Evolutionary conservation across 92 coral and sea anemone genomes (phyloP).

Genomic region (Pocillopora grandis): DNA sequence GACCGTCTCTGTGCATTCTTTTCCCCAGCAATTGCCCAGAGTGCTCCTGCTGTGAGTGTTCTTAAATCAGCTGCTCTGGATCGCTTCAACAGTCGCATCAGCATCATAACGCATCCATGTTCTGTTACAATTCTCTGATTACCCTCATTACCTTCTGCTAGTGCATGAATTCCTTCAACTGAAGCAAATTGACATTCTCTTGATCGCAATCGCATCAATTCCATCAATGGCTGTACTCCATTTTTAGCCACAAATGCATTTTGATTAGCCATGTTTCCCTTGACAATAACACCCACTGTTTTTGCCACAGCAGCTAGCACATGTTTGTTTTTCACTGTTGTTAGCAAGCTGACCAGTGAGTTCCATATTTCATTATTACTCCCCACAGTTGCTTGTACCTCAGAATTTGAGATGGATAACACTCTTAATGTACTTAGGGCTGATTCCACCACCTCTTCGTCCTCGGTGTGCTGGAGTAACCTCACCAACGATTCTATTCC

Average conservation of each 20-base stretch:
- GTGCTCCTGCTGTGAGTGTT: slow-evolving; percentile 83
- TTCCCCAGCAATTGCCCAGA: slow-evolving; percentile 98
- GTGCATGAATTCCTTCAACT: slow-evolving; percentile 80
- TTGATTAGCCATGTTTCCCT: slow-evolving; percentile 82
- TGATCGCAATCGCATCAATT: slow-evolving; percentile 69
- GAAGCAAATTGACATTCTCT: slow-evolving; percentile 94
- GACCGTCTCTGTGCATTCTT: slow-evolving; percentile 76
- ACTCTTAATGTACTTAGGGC: slow-evolving; percentile 71
- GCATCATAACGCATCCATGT: slow-evolving; percentile 92
- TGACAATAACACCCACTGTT: slow-evolving; percentile 76
- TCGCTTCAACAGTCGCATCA: slow-evolving; percentile 84
- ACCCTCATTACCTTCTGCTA: slow-evolving; percentile 76
- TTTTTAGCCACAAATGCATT: slow-evolving; percentile 90
- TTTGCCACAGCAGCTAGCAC: slow-evolving; percentile 86
- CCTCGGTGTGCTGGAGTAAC: slow-evolving; percentile 65
- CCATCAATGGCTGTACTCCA: slow-evolving; percentile 84
- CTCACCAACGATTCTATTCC: slow-evolving; percentile 79
- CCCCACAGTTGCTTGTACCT: slow-evolving; percentile 81
- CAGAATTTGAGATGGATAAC: slow-evolving; percentile 72
- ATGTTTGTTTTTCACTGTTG: slow-evolving; percentile 78
- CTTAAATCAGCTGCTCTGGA: slow-evolving; percentile 83
- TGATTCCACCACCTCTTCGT: slow-evolving; percentile 79
- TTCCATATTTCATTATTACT: slow-evolving; percentile 76
- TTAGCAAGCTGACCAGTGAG: slow-evolving; percentile 69
- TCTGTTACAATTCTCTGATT: slow-evolving; percentile 84